Conservation (phyloP, 2,888 invertebrate genomes). For the Rhorus exstirpatorius region DNA sequence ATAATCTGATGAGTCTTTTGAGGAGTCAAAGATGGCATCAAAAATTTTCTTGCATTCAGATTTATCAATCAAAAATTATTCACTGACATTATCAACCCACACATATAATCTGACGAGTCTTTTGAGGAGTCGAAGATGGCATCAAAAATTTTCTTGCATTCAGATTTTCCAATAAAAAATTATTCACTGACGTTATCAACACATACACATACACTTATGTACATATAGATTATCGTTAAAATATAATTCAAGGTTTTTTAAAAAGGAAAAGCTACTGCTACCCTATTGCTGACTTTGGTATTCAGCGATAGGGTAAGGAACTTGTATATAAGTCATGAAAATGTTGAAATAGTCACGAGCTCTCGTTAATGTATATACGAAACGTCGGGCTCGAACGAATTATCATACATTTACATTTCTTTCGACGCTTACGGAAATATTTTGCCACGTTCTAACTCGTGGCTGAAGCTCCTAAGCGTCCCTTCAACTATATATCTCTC, state of each 20-base stretch:
- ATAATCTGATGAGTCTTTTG: no score
- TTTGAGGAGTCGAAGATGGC: no score
- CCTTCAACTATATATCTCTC: conserved; percentile 15
- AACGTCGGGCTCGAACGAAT: conserved; percentile 1
- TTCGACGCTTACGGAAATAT: conserved; percentile 14
- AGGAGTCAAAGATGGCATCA: no score
- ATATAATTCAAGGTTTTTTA: not conserved
- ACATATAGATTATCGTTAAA: not conserved
- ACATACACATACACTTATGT: no score
- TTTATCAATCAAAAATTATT: no score
- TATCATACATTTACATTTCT: conserved; percentile 9
- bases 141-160: no score
- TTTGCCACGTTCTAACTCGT: conserved; percentile 1
- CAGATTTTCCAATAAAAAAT: no score
- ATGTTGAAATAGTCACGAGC: not conserved
- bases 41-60: no score
- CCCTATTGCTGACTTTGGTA: not conserved
- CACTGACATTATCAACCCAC: no score
- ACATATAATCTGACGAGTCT: no score
- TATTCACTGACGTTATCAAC: no score
- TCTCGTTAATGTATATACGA: not conserved
- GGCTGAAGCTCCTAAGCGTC: conserved; percentile 5
- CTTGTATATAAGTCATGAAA: not conserved
- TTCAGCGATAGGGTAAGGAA: not conserved
- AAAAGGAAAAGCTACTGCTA: not conserved